Conservation (phyloP, 1,140 invertebrate species). For the Papilio dardanus region DNA sequence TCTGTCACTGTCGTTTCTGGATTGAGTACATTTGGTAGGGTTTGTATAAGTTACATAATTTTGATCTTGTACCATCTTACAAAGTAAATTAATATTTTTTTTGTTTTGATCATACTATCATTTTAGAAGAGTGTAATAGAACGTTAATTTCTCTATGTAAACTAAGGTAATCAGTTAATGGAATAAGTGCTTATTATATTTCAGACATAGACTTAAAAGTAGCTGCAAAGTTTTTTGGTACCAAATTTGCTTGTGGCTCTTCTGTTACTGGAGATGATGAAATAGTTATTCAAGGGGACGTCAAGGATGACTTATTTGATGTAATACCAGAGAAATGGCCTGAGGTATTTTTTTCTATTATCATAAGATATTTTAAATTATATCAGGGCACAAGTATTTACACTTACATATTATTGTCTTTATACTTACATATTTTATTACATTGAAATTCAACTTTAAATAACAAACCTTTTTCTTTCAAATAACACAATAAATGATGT, state of each 20-base stretch:
- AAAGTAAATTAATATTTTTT: no score
- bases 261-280: constrained; percentile 99
- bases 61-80: not conserved
- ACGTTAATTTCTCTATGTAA: not conserved
- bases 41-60: constrained; percentile 3
- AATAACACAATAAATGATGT: no score
- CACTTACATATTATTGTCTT: not conserved
- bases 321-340: constrained; percentile 99
- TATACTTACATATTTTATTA: no score
- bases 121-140: not conserved
- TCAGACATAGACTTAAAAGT: constrained; percentile 98
- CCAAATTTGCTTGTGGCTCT: constrained; percentile 98
- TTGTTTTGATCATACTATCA: not conserved
- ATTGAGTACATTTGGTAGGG: constrained; percentile 93
- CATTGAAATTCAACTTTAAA: not conserved
- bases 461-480: no score
- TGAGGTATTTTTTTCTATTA: constrained; percentile 84
- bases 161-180: not conserved
- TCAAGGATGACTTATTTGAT: constrained; percentile 98
- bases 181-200: constrained; percentile 53
- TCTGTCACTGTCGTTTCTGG: constrained; percentile 96
- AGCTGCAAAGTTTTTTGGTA: constrained; percentile 98
- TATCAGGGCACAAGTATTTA: not conserved
- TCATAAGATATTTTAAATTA: constrained; percentile 30
- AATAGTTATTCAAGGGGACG: constrained; percentile 99